Conservation (phyloP, 2,113 vertebrate species). For the Bufo bufo region DNA sequence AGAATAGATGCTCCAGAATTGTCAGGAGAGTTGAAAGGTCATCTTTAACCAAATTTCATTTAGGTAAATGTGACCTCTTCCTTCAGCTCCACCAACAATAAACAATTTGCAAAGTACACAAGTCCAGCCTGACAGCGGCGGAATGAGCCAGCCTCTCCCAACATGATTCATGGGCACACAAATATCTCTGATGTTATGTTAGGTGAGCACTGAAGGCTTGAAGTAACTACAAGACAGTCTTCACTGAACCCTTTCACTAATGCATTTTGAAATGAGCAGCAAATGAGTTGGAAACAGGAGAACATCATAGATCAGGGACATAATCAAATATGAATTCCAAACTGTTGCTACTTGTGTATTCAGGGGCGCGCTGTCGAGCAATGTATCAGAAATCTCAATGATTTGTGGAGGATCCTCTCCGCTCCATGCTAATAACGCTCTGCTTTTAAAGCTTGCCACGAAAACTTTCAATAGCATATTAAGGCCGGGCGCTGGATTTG, state of each 20-base stretch:
- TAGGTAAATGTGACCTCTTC: background rate
- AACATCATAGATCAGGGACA: constrained; percentile 58
- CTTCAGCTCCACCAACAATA: background rate
- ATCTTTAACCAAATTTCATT: background rate
- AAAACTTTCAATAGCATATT: constrained; percentile 33
- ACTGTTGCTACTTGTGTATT: constrained; percentile 55
- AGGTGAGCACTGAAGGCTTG: constrained; percentile 48
- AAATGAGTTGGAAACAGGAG: constrained; percentile 58
- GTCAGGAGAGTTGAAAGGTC: too few relatives aligned
- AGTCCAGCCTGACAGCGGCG: background rate
- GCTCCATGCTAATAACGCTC: constrained; percentile 31
- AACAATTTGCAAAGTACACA: constrained; percentile 8
- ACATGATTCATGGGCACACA: constrained; percentile 32
- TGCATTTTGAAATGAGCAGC: constrained; percentile 58
- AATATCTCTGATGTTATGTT: constrained; percentile 43
- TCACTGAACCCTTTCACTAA: constrained; percentile 51
- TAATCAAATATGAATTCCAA: constrained; percentile 56
- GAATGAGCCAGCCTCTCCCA: constrained; percentile 16
- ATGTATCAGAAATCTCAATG: constrained; percentile 50
- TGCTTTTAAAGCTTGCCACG: constrained; percentile 37
- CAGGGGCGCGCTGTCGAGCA: constrained; percentile 29
- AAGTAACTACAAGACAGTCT: constrained; percentile 49
- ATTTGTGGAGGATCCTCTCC: constrained; percentile 12
- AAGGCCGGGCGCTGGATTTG: background rate
- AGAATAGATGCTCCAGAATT: too few relatives aligned